Base-by-base conservation (phyloP, 1,140 invertebrate species). In the Leguminivora glycinivorella region DNA sequence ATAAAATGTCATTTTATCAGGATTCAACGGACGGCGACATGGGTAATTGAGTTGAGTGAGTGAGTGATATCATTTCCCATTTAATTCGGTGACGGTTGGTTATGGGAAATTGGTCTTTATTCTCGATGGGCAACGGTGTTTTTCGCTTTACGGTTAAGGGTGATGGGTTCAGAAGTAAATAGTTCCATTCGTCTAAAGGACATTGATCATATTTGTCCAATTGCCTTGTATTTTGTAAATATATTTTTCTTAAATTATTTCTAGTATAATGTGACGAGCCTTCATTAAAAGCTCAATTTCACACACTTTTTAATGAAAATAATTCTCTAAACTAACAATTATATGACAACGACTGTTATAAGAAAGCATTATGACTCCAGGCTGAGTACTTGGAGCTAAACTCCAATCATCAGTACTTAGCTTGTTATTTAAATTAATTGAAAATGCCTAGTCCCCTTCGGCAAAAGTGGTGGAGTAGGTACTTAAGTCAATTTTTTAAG, bases 61-160 rank as follows among this genome's bases (percentile, higher is more conserved):
- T 75, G 81, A 83, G 89, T 89, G 89, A 88, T 81, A 89, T 84
- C 86, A 87, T 84, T 84, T 81, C 72, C 73, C 83, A 88, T 88
- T 88, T 87, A 89, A 87, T 85, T 76, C 26, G 88, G 87, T 83
- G 76, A 75, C 69, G 76, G 77, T 56, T 67, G 87, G 85, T 89
- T 81, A 82, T 70, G 80, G 83, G 25, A 40, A 68, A 68, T 67
- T 69, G 69, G 67, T 72, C 19, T 47, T 60, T 69, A 69, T 38
- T 68, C 25, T 66, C 66, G 56, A 52, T 31, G 52, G 10, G 67
- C 26, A 43, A 68, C 47, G 25, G 56, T 70, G n/a, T 31, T 58
- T 40, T 70, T 68, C 14, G 47, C 60, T 71, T 72, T 60, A 47
- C 2, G 12, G 22, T 31, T 67, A 70, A 22, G 68, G 82, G 72